Percentiles rank a stretch among this genome's conserved stretches.
Conservation (phyloP, 2,888 invertebrate species). For the Deilephila porcellus region DNA sequence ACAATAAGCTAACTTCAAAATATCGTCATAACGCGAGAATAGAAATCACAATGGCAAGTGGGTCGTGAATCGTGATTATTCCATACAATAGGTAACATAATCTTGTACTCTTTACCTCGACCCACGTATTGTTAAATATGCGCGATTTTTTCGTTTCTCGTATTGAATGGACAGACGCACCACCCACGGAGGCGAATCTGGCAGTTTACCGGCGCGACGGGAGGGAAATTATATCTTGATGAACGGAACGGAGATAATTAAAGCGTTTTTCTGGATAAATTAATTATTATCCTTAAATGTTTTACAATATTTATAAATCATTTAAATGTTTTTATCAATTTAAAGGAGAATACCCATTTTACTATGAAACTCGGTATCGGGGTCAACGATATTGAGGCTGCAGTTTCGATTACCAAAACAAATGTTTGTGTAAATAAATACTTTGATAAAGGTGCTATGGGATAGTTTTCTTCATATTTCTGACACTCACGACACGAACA, state of each 20-base stretch:
- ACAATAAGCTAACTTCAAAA: not conserved
- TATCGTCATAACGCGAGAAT: slow-evolving; percentile 1
- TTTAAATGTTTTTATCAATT: too few relatives aligned
- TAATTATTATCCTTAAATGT: too few relatives aligned
- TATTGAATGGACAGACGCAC: not conserved
- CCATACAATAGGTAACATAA: slow-evolving; percentile 24
- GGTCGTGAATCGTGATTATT: slow-evolving; percentile 23
- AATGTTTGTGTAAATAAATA: too few relatives aligned
- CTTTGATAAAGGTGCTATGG: too few relatives aligned
- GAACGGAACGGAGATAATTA: not conserved
- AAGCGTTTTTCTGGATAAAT: not conserved
- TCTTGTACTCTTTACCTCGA: not conserved
- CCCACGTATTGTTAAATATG: not conserved
- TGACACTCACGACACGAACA: too few relatives aligned
- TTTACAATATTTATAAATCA: too few relatives aligned
- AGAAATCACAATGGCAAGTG: slow-evolving; percentile 22
- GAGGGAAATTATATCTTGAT: not conserved
- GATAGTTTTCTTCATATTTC: too few relatives aligned
- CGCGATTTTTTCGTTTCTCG: slow-evolving; percentile 14
- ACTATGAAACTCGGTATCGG: too few relatives aligned
- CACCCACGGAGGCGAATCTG: slow-evolving; percentile 1
- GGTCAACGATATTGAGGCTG: too few relatives aligned
- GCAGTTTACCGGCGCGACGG: not conserved
- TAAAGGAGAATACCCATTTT: too few relatives aligned
- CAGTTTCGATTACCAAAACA: too few relatives aligned